Evolutionary conservation across 2,888 invertebrate species (phyloP).

Genomic region (Hirtodrosophila alboralis): DNA sequence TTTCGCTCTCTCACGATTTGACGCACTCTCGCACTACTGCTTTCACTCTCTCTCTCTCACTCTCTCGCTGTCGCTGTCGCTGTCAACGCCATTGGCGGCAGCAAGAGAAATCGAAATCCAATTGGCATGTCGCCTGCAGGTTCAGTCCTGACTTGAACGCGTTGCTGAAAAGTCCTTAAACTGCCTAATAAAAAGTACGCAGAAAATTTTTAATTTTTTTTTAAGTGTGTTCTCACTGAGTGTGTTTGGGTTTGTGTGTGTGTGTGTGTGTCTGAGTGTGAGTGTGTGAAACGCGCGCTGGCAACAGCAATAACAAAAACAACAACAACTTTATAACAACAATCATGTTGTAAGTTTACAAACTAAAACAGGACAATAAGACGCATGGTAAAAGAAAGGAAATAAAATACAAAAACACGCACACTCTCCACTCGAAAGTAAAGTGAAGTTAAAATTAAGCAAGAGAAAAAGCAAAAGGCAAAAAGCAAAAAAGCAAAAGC

Average conservation of each 20-base stretch:
- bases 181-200: slow-evolving; percentile 52
- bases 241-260: slow-evolving; percentile 23
- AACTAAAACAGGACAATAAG: slow-evolving; percentile 31
- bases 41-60: slow-evolving; percentile 5
- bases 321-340: slow-evolving; percentile 34
- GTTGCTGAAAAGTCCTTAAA: slow-evolving; percentile 67
- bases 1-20: slow-evolving; percentile 7
- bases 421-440: slow-evolving; percentile 11
- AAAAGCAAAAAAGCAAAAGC: slow-evolving; percentile 16
- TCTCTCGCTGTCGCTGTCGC: not conserved
- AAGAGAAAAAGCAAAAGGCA: too few species aligned
- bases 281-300: slow-evolving; percentile 38
- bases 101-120: slow-evolving; percentile 34
- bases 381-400: slow-evolving; percentile 17
- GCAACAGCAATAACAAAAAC: slow-evolving; percentile 42
- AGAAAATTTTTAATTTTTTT: slow-evolving; percentile 31
- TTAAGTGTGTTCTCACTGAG: slow-evolving; percentile 37
- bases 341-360: slow-evolving; percentile 43
- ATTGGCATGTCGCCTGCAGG: slow-evolving; percentile 40
- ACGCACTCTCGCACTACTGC: not conserved
- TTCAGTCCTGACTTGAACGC: slow-evolving; percentile 75
- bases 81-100: slow-evolving; percentile 10
- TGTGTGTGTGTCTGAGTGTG: slow-evolving; percentile 20
- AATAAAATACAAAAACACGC: slow-evolving; percentile 11
- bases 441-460: slow-evolving; percentile 34